phyloP scores from a whole-genome alignment of 2,113 vertebrate species.

The Pycnonotus jocosus region DNA sequence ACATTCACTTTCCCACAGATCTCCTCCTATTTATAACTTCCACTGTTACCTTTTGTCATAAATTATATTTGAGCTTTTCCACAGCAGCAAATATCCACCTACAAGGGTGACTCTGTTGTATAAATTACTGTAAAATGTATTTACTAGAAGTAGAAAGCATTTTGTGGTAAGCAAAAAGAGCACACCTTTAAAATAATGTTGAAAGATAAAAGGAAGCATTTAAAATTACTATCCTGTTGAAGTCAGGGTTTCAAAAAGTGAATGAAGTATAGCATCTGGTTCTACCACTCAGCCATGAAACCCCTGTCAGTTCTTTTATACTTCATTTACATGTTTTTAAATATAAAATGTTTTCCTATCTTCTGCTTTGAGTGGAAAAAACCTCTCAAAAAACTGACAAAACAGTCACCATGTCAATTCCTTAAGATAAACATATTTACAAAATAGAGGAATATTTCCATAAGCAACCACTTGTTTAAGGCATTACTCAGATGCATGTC shows the following conservation, averaged over 20 bases:
- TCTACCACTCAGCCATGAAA: neutral
- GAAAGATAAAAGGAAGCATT: slow-evolving; percentile 3
- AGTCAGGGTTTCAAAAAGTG: neutral
- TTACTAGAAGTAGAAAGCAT: neutral
- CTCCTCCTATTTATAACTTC: neutral
- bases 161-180: neutral
- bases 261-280: neutral
- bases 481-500: neutral
- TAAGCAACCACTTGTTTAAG: neutral
- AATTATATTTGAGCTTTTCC: neutral
- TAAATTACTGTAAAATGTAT: neutral
- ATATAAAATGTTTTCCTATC: neutral
- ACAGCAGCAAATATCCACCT: neutral
- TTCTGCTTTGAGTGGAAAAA: neutral
- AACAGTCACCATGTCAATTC: neutral
- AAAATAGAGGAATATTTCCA: neutral
- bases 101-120: neutral
- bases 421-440: neutral
- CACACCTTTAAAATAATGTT: neutral
- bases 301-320: neutral
- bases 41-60: neutral
- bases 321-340: neutral
- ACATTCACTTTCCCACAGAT: neutral
- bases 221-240: neutral
- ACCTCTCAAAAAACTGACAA: neutral